Conservation (phyloP, 2,113 vertebrate genomes). For the Ameiurus melas region DNA sequence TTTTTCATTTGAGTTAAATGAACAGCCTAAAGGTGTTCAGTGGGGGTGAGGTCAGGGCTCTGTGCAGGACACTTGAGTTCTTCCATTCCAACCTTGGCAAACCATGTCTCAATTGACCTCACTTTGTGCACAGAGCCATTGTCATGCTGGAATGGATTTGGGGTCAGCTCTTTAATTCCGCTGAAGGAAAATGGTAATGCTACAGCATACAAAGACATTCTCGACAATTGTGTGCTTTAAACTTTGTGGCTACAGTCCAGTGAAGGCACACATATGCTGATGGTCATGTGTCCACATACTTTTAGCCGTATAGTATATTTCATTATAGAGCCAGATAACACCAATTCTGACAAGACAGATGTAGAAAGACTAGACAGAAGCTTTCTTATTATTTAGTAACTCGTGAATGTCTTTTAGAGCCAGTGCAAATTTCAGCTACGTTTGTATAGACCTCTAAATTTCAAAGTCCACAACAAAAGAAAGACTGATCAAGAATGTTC, state of each 20-base stretch:
- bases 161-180: neutral
- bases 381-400: neutral
- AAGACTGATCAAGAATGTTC: neutral
- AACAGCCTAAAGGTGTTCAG: neutral
- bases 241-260: neutral
- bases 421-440: neutral
- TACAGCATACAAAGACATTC: neutral
- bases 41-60: neutral
- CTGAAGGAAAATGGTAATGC: neutral
- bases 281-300: neutral
- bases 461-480: neutral
- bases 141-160: neutral
- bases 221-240: neutral
- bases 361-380: neutral
- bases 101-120: neutral
- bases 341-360: neutral
- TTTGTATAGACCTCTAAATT: neutral
- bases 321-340: neutral
- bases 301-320: neutral
- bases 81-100: neutral
- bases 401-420: neutral
- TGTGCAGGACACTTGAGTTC: neutral
- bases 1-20: neutral
- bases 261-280: neutral
- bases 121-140: neutral